Evolutionary conservation across 1,140 invertebrate species (phyloP).

Genomic region (Hypothenemus hampei): DNA sequence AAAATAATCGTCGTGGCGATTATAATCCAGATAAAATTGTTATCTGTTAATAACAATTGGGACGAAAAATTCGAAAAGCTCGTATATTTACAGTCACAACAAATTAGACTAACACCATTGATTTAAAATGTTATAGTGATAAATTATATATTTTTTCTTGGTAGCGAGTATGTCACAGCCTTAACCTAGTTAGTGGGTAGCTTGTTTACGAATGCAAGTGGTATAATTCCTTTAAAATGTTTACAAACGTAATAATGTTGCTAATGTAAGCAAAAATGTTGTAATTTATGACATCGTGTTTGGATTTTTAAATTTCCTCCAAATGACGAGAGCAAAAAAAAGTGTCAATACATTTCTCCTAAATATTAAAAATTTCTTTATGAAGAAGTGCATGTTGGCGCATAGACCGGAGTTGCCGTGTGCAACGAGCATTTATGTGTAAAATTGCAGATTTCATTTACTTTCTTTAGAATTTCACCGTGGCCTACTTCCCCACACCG

Average conservation of each 20-base stretch:
- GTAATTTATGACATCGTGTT: constrained; percentile 21
- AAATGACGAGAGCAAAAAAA: background rate
- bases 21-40: no score
- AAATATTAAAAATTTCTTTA: background rate
- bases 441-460: constrained; percentile 27
- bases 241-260: constrained; percentile 22
- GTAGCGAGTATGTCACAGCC: constrained; percentile 24
- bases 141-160: constrained; percentile 23
- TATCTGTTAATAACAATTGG: background rate
- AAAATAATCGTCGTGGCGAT: no score
- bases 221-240: constrained; percentile 27
- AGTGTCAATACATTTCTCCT: no score
- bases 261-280: constrained; percentile 24
- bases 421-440: constrained; percentile 19
- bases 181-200: constrained; percentile 19
- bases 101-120: constrained; percentile 10
- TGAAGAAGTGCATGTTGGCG: constrained; percentile 14
- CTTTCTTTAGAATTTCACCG: constrained; percentile 23
- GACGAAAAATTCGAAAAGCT: constrained; percentile 8
- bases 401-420: constrained; percentile 8
- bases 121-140: constrained; percentile 15
- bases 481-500: constrained; percentile 11
- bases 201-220: constrained; percentile 24
- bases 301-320: constrained; percentile 6
- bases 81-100: constrained; percentile 11